Conservation (phyloP, 2,888 invertebrate species). For the Zeuzera pyrina region DNA sequence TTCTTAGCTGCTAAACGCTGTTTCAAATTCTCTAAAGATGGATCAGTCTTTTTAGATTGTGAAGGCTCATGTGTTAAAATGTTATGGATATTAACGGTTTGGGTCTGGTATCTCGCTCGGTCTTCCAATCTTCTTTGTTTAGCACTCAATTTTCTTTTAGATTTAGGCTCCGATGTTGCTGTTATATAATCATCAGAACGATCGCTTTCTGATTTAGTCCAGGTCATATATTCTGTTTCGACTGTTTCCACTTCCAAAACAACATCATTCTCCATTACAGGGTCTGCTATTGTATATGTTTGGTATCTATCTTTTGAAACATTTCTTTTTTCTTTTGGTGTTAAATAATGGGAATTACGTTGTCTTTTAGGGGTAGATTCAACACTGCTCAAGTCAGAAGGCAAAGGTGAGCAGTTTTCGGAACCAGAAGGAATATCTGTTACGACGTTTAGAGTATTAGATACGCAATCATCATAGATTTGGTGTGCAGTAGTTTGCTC, state of each 20-base stretch:
- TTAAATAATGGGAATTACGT: constrained; percentile 65
- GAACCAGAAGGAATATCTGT: constrained; percentile 69
- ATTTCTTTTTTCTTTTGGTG: constrained; percentile 84
- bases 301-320: constrained; percentile 85
- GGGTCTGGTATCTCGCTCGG: constrained; percentile 80
- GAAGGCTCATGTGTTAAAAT: constrained; percentile 30
- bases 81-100: constrained; percentile 59
- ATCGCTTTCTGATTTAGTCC: constrained; percentile 61
- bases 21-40: constrained; percentile 51
- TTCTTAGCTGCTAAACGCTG: constrained; percentile 56
- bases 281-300: constrained; percentile 85
- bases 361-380: constrained; percentile 83
- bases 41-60: constrained; percentile 29
- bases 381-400: constrained; percentile 81
- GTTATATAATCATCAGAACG: constrained; percentile 50
- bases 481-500: constrained; percentile 68
- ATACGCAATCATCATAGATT: constrained; percentile 74
- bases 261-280: constrained; percentile 36
- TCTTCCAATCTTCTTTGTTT: constrained; percentile 79
- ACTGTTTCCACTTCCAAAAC: constrained; percentile 41
- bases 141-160: constrained; percentile 67
- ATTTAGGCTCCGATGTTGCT: constrained; percentile 41
- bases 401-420: constrained; percentile 75
- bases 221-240: constrained; percentile 53
- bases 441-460: constrained; percentile 70